Evolutionary conservation across 2,888 invertebrate genomes (phyloP), one percentile per base, ranked within the genome.

Genomic region (Thelaira solivaga): DNA sequence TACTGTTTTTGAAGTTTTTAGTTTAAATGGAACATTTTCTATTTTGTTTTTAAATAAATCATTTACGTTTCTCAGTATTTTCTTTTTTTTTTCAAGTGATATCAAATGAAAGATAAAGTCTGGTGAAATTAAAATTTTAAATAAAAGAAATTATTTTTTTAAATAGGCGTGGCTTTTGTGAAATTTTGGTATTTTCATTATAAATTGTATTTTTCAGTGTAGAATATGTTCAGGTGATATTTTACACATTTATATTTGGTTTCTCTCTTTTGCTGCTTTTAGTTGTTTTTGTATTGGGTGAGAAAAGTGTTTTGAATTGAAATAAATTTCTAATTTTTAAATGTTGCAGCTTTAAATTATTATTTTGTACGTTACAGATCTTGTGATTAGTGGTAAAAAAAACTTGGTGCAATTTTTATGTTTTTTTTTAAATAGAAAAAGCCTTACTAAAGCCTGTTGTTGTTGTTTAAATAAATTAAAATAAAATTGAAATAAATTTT

Each of bases 161-260:
- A 82, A 82, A 74, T 81, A 80, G 83, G 82, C 81, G 82, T 82
- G 82, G 80, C 81, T 81, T 82, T 72, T 74, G 81, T 83, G 81
- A 82, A 82, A 84, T 84, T 80, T 78, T 80, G 76, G 74, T 84
- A 82, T 74, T 73, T 80, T 80, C 80, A 53, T 22, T 13, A 20
- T 29, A 10, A 36, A 0, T 8, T 39, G 13, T 55, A 62, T 59
- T 45, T 65, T 36, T n/a, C 36, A 69, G 75, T 76, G 75, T 76
- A 51, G 4, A 24, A 4, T 10, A 34, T 10, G 7, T 41, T 45
- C 1, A 10, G 39, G 72, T 72, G 59, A 61, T 72, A 67, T 62
- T 55, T 65, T 76, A 76, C 72, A 76, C 71, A 76, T 53, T 47
- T 69, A 20, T 11, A 11, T 26, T 5, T 0, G 1, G n/a, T 18